These are phyloP conservation scores for Dipodomys merriami DNA, from an alignment of 2,113 vertebrate genomes.

Conservation along the genomic window DNA sequence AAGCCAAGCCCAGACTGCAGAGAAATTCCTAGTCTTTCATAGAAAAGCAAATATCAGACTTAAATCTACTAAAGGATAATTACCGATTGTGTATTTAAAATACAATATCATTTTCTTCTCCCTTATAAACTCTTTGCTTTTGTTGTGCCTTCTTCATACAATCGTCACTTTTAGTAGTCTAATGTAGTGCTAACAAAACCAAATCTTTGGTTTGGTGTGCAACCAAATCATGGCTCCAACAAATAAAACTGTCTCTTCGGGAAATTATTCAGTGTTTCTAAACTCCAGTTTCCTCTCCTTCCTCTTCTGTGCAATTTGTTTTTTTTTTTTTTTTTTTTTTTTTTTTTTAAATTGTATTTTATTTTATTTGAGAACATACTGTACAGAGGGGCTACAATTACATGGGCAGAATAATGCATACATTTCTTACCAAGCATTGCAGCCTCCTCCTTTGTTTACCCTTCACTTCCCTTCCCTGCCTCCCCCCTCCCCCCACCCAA, in stretches of 20 bases:
- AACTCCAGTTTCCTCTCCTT: not conserved
- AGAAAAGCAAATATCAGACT: slow-evolving; percentile 31
- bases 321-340: too few species aligned
- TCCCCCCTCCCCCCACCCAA: too few species aligned
- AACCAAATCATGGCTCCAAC: not conserved
- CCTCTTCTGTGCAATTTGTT: not conserved
- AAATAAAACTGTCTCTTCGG: not conserved
- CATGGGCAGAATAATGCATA: too few species aligned
- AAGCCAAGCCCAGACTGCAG: not conserved
- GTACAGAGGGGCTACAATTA: too few species aligned
- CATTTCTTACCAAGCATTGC: too few species aligned
- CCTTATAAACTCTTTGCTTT: not conserved
- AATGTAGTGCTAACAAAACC: not conserved
- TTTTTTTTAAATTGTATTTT: too few species aligned
- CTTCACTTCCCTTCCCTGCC: too few species aligned
- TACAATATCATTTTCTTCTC: not conserved
- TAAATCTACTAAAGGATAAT: not conserved
- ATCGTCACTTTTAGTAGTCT: not conserved
- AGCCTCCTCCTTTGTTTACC: too few species aligned
- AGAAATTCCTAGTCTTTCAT: not conserved
- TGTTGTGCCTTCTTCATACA: not conserved
- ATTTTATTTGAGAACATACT: too few species aligned
- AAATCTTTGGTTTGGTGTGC: not conserved
- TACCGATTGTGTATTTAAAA: not conserved
- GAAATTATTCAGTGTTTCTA: not conserved